Evolutionary conservation across 2,113 vertebrate species (phyloP), one percentile per base, ranked within the genome.

Genomic region (Abramis brama): DNA sequence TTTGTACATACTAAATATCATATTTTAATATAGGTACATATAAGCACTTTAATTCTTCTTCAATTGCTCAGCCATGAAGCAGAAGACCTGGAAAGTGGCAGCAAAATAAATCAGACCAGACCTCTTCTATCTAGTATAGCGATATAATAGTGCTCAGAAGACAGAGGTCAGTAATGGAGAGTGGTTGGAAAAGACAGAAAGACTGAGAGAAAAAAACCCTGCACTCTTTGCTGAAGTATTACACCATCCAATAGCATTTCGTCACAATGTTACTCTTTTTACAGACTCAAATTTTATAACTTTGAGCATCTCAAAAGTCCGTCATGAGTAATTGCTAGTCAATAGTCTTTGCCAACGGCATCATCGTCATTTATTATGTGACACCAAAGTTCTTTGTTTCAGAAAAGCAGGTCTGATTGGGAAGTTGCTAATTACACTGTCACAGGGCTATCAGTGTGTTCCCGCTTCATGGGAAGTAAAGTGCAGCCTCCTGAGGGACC

Each of bases 401-500:
- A 60, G 57, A 80, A 74, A 81, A 86, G 59, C 47, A 80, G 68
- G 83, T 60, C 39, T 71, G 77, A 70, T 82, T 75, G 83, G 21
- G 0, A 79, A 85, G 84, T 91, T 88, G 92, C 84, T 93, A 93
- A 94, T 93, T 94, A 89, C 87, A 85, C 87, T 91, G 89, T 93
- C 92, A 90, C 52, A 64, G 27, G 64, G 45, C 90, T 90, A 90
- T 89, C 86, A 90, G 59, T 83, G 52, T 86, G 85, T 94, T 90
- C 85, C 86, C 88, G 86, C 82, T 76, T 87, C 62, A n/a, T 75
- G 19, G 75, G 64, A 70, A 82, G 57, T 87, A 76, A 85, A 87
- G 64, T 70, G 81, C 84, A 86, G 85, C 71, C 27, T 90, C 73
- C 89, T 85, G 85, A 90, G 92, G 88, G 91, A 89, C 82, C 84